phyloP scores from a whole-genome alignment of 2,113 vertebrate species.

The Catagonus wagneri region DNA sequence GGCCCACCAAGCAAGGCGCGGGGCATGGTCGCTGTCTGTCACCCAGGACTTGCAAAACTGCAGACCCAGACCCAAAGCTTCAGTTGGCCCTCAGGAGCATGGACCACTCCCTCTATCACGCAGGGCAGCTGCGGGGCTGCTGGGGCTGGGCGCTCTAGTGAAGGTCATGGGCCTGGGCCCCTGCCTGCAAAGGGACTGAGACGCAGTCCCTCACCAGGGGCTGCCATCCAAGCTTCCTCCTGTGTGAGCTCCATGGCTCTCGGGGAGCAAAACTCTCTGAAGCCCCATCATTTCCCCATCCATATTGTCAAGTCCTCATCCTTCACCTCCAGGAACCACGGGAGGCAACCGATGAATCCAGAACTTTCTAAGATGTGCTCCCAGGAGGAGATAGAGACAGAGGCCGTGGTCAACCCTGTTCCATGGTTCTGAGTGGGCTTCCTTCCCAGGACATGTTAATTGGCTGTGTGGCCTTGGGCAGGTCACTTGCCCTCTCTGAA shows the following conservation, averaged over 20 bases:
- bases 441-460: neutral
- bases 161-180: neutral
- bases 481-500: slow-evolving; percentile 34
- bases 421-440: neutral
- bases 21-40: neutral
- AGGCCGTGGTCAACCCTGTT: neutral
- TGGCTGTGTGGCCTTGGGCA: slow-evolving; percentile 10
- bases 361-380: neutral
- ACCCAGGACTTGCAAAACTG: neutral
- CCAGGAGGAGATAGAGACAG: neutral
- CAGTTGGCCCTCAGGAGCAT: neutral
- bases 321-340: neutral
- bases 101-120: neutral
- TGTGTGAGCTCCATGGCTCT: neutral
- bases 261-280: neutral
- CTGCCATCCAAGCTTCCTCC: neutral
- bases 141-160: neutral
- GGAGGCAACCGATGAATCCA: neutral
- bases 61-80: neutral
- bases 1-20: neutral
- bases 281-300: neutral
- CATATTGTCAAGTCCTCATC: neutral
- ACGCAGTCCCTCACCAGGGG: neutral
- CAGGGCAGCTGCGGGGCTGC: neutral
- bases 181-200: neutral